Conservation (phyloP, 2,888 invertebrate species). For the Chaitophorus viminalis region DNA sequence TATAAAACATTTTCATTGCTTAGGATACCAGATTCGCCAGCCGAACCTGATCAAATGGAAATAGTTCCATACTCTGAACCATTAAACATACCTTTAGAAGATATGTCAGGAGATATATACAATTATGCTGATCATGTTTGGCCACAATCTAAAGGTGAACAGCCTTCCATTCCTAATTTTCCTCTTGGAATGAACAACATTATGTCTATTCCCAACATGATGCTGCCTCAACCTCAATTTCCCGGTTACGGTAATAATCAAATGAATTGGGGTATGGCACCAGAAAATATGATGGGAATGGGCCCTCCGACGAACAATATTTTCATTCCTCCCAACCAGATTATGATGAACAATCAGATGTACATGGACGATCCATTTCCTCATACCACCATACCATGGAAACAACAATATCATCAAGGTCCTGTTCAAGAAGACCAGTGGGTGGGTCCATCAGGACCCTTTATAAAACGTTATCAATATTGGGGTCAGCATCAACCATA, state of each 20-base stretch:
- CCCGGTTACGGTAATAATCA: conserved; percentile 18
- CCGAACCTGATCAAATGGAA: conserved; percentile 84
- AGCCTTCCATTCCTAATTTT: conserved; percentile 30
- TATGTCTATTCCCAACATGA: conserved; percentile 54
- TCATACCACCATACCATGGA: background rate
- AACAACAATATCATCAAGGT: conserved; percentile 5
- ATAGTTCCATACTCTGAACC: conserved; percentile 81
- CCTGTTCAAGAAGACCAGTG: conserved; percentile 49
- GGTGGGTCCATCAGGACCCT: conserved; percentile 38
- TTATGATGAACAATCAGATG: conserved; percentile 58
- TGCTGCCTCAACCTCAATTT: conserved; percentile 54
- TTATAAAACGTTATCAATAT: conserved; percentile 50
- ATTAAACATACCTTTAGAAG: conserved; percentile 86
- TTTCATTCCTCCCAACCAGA: conserved; percentile 37
- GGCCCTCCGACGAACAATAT: conserved; percentile 44
- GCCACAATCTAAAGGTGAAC: conserved; percentile 81
- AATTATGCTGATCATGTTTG: conserved; percentile 82
- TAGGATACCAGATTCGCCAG: conserved; percentile 84
- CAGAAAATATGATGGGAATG: conserved; percentile 48
- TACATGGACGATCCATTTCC: conserved; percentile 46
- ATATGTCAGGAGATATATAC: conserved; percentile 79
- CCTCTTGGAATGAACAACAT: conserved; percentile 47
- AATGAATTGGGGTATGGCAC: conserved; percentile 53
- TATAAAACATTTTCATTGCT: conserved; percentile 24
- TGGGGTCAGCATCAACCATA: conserved; percentile 50